Base-by-base conservation (phyloP, 2,888 invertebrate species). In the Notocelia uddmanniana region DNA sequence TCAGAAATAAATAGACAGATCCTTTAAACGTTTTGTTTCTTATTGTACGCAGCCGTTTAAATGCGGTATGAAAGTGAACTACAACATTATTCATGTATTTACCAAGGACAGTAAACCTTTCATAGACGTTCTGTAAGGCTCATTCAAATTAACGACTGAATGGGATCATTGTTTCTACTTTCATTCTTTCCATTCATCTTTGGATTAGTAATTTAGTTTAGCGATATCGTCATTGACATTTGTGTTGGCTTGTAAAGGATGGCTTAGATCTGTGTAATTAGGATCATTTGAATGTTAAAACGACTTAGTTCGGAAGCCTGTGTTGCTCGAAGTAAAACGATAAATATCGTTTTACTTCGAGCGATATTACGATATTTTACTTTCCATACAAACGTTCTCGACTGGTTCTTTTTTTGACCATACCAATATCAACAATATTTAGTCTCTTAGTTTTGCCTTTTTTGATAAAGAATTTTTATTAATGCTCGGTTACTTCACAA, bases 131-230 rank as follows among this genome's bases (percentile, higher is more conserved):
- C 41, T 50, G 31, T 63, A 50, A 26, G 19, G 15, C 31, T 9
- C 34, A 18, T 26, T 62, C 11, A 31, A 21, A 34, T 19, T 41
- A n/a, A 60, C 37, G 21, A 50, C 34, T 63, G 31, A 50, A 34
- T 60, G 15, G 23, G 26, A n/a, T 8, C 21, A 41, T 59, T 59
- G 50, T 34, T 63, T 63, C 52, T 18, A 50, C 63, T 50, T 34
- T 63, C 50, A 3, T 21, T 19, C 15, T n/a, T 8, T 26, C 19
- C n/a, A 45, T 62, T 48, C 18, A 48, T 19, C 18, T 63, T 63
- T 31, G 50, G 50, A 34, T 63, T 31, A 48, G 48, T 34, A 19
- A 31, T 63, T 50, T 63, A 31, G 62, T 63, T 63, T 63, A 31
- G 50, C 48, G 2, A 19, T 45, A n/a, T 19, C 34, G 62, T 50